Evolutionary conservation across 2,797 vertebrate species (phyloP).

Genomic region (Sebastes minor): DNA sequence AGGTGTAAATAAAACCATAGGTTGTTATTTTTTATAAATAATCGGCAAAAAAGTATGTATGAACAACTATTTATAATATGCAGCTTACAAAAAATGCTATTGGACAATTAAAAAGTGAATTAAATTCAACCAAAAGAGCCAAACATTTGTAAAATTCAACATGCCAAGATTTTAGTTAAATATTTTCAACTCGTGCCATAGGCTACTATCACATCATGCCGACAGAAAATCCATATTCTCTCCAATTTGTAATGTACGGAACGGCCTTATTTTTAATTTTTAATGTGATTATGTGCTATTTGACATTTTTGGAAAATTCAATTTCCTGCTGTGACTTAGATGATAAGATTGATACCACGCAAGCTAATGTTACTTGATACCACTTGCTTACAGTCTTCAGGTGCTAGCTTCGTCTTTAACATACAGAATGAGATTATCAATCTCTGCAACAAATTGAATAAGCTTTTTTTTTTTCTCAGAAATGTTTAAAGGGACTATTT

Average conservation of each 20-base stretch:
- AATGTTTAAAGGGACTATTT: neutral
- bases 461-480: too few species aligned
- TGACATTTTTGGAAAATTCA: too few species aligned
- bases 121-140: neutral
- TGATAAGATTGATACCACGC: too few species aligned
- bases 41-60: neutral
- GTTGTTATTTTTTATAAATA: neutral
- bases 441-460: neutral
- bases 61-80: neutral
- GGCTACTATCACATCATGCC: too few species aligned
- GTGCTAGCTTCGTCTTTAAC: too few species aligned
- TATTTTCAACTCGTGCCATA: constrained; percentile 5
- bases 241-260: neutral
- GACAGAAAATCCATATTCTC: too few species aligned
- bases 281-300: neutral
- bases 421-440: neutral
- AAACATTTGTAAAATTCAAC: neutral
- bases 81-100: neutral
- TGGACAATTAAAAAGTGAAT: neutral
- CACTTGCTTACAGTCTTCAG: too few species aligned
- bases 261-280: neutral
- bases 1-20: neutral
- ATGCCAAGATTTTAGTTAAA: neutral
- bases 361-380: too few species aligned
- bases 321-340: too few species aligned